These are phyloP conservation scores for Lontra canadensis DNA, from an alignment of 2,113 vertebrate species.

Conservation along the genomic window DNA sequence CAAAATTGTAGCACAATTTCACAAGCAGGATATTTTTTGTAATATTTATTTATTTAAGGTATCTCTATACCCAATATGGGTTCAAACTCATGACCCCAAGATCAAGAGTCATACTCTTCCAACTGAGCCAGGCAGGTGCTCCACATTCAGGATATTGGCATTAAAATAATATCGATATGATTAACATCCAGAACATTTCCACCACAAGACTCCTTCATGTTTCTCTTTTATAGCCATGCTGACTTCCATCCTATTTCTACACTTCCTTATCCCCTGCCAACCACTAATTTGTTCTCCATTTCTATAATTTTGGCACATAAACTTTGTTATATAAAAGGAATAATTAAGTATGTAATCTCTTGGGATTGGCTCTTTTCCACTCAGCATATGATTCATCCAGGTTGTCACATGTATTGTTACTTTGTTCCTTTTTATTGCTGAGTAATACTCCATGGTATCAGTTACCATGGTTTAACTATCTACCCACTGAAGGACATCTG, in stretches of 20 bases:
- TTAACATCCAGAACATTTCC: neutral
- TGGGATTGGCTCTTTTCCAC: neutral
- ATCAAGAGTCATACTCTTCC: neutral
- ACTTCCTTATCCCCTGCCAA: rapidly evolving
- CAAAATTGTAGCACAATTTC: neutral
- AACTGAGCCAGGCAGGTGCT: neutral
- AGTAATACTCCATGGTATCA: neutral
- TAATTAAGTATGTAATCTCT: neutral
- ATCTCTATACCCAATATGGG: neutral
- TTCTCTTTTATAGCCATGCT: neutral
- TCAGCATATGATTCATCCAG: neutral
- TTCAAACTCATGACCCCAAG: neutral
- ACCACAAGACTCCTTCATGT: neutral
- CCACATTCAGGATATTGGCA: neutral
- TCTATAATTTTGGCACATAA: neutral
- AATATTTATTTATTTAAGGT: neutral
- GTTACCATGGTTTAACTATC: neutral
- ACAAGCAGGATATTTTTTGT: neutral
- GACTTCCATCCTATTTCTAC: neutral
- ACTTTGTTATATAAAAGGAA: neutral
- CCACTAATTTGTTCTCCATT: neutral
- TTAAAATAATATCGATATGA: neutral
- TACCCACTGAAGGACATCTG: neutral
- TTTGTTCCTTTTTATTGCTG: neutral
- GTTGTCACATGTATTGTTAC: neutral